Conservation (phyloP, 2,113 vertebrate species). For the Abramis brama region DNA sequence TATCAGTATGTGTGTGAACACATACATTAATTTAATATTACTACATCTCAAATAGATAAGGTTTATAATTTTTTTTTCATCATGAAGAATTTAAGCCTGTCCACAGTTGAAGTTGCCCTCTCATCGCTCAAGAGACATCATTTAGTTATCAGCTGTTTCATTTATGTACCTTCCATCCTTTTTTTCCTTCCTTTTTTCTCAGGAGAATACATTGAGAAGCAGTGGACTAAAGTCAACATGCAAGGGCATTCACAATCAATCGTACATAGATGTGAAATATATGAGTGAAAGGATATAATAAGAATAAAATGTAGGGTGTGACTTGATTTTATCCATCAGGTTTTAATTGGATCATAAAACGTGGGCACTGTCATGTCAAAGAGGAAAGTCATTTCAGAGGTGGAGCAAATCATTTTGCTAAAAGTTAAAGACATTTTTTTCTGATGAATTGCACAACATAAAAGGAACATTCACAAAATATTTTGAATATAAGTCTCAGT, state of each 20-base stretch:
- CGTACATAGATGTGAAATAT: too few relatives aligned
- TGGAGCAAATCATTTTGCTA: neutral
- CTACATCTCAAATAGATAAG: slow-evolving; percentile 14
- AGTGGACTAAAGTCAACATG: too few relatives aligned
- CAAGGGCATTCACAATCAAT: too few relatives aligned
- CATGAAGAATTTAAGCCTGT: slow-evolving; percentile 8
- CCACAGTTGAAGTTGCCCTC: neutral
- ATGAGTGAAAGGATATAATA: too few relatives aligned
- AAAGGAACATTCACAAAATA: neutral
- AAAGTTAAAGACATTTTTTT: neutral
- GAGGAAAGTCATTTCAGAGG: neutral
- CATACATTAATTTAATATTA: neutral
- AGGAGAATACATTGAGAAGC: too few relatives aligned
- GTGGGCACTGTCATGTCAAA: neutral
- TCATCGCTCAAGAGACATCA: neutral
- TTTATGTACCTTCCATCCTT: too few relatives aligned
- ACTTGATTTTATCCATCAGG: neutral
- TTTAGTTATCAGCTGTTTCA: neutral
- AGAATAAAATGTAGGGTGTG: too few relatives aligned
- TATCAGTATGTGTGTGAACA: neutral
- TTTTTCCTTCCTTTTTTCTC: too few relatives aligned
- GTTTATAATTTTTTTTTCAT: neutral
- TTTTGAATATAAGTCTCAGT: neutral
- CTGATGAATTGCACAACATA: neutral
- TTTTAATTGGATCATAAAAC: neutral